These are phyloP conservation scores for Lithophane semibrunnea DNA, from an alignment of 2,888 invertebrate genomes.

Conservation along the genomic window DNA sequence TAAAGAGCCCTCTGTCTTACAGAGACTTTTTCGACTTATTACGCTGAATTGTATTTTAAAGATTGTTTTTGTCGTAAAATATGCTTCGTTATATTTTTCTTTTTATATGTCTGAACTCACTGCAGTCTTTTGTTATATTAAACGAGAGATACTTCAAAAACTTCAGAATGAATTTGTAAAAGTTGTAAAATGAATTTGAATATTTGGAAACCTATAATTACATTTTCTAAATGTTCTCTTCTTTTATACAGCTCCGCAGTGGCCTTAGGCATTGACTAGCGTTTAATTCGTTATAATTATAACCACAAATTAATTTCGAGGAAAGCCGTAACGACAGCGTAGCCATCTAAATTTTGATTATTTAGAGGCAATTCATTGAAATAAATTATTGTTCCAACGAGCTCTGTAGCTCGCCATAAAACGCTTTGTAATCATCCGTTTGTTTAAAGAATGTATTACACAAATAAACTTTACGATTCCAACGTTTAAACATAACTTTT, in stretches of 20 bases:
- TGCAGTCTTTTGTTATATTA: conserved; percentile 50
- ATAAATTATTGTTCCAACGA: conserved; percentile 80
- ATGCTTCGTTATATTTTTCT: conserved; percentile 60
- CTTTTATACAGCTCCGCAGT: conserved; percentile 5
- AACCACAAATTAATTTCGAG: conserved; percentile 47
- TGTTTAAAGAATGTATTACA: conserved; percentile 88
- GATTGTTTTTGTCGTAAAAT: conserved; percentile 66
- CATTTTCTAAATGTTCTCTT: conserved; percentile 1
- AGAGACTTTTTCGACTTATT: conserved; percentile 69
- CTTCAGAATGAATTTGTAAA: conserved; percentile 32
- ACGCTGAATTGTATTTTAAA: conserved; percentile 66
- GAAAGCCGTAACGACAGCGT: conserved; percentile 51
- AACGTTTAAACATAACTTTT: conserved; percentile 86
- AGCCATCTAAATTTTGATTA: conserved; percentile 74
- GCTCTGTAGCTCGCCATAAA: conserved; percentile 82
- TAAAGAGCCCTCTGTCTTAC: conserved; percentile 73
- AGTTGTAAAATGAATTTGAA: conserved; percentile 18
- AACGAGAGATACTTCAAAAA: conserved; percentile 32
- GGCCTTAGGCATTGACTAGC: conserved; percentile 26
- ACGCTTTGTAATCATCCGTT: conserved; percentile 86
- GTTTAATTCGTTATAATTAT: conserved; percentile 26
- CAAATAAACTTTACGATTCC: conserved; percentile 89
- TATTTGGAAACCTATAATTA: conserved; percentile 24
- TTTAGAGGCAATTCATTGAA: conserved; percentile 75
- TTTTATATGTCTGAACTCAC: conserved; percentile 43